Evolutionary conservation across 2,888 invertebrate species (phyloP).

Genomic region (Lasioglossum leucozonium): DNA sequence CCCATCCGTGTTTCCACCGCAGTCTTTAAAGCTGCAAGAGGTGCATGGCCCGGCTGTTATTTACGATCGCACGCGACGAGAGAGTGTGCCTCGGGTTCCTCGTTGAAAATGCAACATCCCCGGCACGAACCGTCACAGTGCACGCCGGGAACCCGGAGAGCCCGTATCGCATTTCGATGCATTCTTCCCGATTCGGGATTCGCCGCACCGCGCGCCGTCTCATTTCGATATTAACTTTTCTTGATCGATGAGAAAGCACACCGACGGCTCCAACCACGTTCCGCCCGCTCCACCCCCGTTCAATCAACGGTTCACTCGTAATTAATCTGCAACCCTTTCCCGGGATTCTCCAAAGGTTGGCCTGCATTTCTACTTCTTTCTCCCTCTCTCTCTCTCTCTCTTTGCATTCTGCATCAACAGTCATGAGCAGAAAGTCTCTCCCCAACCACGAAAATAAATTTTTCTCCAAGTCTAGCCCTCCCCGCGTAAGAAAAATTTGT

Average conservation of each 20-base stretch:
- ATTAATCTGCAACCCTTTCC: not conserved
- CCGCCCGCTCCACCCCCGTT: not conserved
- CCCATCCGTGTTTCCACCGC: not conserved
- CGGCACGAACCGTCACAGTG: slow-evolving; percentile 1
- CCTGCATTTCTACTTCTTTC: not conserved
- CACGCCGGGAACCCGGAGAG: not conserved
- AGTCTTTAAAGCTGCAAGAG: slow-evolving; percentile 24
- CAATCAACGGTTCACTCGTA: not conserved
- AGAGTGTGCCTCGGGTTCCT: not conserved
- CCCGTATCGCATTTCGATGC: slow-evolving; percentile 1
- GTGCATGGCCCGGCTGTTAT: slow-evolving; percentile 7
- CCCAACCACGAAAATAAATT: not conserved
- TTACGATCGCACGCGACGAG: slow-evolving; percentile 12
- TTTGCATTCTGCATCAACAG: not conserved
- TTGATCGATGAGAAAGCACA: slow-evolving; percentile 12
- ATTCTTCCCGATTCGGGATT: slow-evolving; percentile 2
- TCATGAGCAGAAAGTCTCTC: not conserved
- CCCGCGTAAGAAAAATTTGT: too few relatives aligned
- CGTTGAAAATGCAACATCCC: slow-evolving; percentile 10
- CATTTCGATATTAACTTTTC: slow-evolving; percentile 16
- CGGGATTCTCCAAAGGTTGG: not conserved
- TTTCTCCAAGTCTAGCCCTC: not conserved
- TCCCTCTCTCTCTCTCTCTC: not conserved
- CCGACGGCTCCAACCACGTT: not conserved
- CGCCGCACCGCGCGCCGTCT: not conserved